Base-by-base conservation (phyloP, 2,888 invertebrate species). In the Nudaria mundana region DNA sequence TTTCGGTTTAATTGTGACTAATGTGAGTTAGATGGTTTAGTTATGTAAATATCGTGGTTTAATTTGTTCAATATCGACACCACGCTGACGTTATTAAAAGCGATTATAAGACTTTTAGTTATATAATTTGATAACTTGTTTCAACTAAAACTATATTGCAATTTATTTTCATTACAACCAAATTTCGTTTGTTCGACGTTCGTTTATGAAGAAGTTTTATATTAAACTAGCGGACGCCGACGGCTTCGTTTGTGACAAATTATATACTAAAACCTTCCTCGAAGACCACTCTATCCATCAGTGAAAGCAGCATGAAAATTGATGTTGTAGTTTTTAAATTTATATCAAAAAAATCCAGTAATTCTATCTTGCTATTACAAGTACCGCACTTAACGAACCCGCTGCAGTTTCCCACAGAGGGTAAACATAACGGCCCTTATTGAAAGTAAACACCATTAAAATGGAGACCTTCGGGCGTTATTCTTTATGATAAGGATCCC, bases 391-490 rank as follows among this genome's bases (percentile, higher is more conserved):
- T 38, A n/a, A 16, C 14, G 30, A 26, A 30, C 56, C 47, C 48
- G 54, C 52, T 69, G 70, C 61, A 60, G 52, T 60, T 65, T 71
- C 70, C 62, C 73, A 68, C 66, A 64, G 44, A 47, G 50, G 42
- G 52, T 72, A 72, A 81, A 76, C 68, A 73, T 52, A 41, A 48
- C 44, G 34, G 48, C 63, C 47, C 74, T 76, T 43, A 43, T 84
- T 80, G 83, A 84, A 84, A 76, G 73, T 66, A 43, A 43, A 85
- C 83, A 84, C 76, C 71, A 77, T 81, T 80, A 81, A 64, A 70
- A 52, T 56, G 54, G 40, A 60, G 32, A 37, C 68, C 75, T 65
- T 40, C 61, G 39, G 57, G 70, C 66, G 57, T 60, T 69, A 54
- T 70, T 69, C 66, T 65, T 68, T 41, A 7, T 14, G 12, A 12